These are phyloP conservation scores for Mesorhabditis spiculigera DNA, from an alignment of 2,888 invertebrate species.

Conservation along the genomic window DNA sequence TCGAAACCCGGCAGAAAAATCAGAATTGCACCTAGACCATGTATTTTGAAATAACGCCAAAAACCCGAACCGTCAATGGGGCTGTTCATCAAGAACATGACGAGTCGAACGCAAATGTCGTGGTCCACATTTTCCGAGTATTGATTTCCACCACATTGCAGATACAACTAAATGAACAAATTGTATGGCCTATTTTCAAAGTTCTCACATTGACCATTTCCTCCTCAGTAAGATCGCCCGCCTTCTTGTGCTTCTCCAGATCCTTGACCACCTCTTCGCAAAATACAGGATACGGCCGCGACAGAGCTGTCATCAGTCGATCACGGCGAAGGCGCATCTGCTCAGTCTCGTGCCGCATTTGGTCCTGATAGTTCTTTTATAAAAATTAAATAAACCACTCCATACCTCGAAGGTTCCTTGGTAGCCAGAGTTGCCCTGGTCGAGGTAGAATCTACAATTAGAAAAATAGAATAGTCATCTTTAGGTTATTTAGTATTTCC, in stretches of 20 bases:
- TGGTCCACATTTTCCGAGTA: conserved; percentile 40
- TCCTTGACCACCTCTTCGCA: not conserved
- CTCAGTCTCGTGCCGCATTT: not conserved
- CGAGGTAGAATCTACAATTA: no score
- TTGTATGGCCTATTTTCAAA: not conserved
- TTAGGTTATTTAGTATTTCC: no score
- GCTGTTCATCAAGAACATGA: conserved; percentile 43
- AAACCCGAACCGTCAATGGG: conserved; percentile 28
- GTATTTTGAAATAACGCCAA: not conserved
- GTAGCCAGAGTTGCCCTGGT: no score
- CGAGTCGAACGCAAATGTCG: conserved; percentile 26
- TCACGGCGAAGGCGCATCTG: not conserved
- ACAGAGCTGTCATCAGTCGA: not conserved
- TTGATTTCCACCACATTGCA: conserved; percentile 32
- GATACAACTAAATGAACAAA: conserved; percentile 20
- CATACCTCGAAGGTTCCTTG: not conserved
- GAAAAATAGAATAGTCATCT: no score
- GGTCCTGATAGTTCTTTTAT: not conserved
- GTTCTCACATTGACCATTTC: not conserved
- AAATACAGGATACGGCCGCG: not conserved
- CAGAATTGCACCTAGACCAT: conserved; percentile 71
- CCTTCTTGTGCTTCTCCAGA: not conserved
- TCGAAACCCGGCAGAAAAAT: conserved; percentile 91
- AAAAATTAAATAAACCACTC: not conserved
- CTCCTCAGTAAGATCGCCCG: not conserved